Evolutionary conservation across 2,113 vertebrate species (phyloP), one percentile per base, ranked within the genome.

Genomic region (Erpornis zantholeuca): DNA sequence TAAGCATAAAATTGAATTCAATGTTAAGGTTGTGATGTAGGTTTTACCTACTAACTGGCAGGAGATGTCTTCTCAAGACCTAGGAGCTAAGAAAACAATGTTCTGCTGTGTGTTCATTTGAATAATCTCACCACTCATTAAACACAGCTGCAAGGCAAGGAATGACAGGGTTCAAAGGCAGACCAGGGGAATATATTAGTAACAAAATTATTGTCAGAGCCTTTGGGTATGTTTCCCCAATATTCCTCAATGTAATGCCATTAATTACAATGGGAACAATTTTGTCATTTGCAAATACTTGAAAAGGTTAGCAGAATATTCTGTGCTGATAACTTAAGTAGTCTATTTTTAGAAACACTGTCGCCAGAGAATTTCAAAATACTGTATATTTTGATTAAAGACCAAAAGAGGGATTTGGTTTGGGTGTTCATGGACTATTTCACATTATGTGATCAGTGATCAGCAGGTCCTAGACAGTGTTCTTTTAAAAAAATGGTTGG

Each of bases 91-190:
- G 91, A 86, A 97, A 96, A 97, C 91, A 80, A 90, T 85, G 77
- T 97, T 98, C 81, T 95, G 94, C 94, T 95, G 63, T 89, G 78
- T 85, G 76, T 69, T 98, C 92, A 97, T 98, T 97, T 98, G 96
- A 97, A 98, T 98, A 97, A 98, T 98, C 97, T 98, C 96, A 87
- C 95, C 96, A 97, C 97, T 98, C 97, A 98, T 98, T 97, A 98
- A 97, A 94, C 97, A 98, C 96, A 98, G 98, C 98, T 98, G 97
- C 89, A 86, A 98, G 97, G 97, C 96, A 98, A 94, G 80, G 93
- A 95, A 93, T 94, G 93, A 92, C 82, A 86, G 96, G 97, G 98
- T 98, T 98, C 97, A 98, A 98, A 97, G 90, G 90, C 95, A 98
- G 97, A 98, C 82, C 95, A 96, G 92, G 97, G 96, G 97, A 98